Evolutionary conservation across 2,888 invertebrate genomes (phyloP).

Genomic region (Tolmerus cingulatus): DNA sequence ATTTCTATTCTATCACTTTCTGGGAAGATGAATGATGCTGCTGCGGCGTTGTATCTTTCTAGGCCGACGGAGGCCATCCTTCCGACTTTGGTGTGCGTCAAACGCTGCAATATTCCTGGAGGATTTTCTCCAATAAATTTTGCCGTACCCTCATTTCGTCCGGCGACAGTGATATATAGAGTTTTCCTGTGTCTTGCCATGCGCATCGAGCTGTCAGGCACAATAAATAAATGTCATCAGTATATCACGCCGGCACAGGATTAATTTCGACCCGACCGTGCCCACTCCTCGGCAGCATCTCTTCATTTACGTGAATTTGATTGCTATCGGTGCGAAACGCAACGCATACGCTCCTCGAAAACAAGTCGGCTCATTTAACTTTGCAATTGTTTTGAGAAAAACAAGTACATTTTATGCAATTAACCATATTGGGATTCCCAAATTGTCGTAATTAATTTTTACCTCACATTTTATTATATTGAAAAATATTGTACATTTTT

Average conservation of each 20-base stretch:
- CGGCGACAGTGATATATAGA: not conserved
- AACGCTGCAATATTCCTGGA: not conserved
- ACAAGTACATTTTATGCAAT: not conserved
- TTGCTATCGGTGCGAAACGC: not conserved
- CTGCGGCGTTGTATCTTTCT: not conserved
- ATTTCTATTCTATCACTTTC: not conserved
- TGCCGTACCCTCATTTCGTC: not conserved
- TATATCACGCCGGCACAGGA: not conserved
- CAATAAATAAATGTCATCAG: not conserved
- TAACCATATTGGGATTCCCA: not conserved
- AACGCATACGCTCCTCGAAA: not conserved
- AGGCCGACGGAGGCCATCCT: not conserved
- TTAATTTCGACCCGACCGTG: not conserved
- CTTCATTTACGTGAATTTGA: not conserved
- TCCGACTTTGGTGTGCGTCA: not conserved
- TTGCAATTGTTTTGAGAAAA: not conserved
- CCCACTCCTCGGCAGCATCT: not conserved
- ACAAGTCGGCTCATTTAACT: not conserved
- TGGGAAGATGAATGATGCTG: not conserved
- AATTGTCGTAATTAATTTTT: not conserved
- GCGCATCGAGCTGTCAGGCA: not conserved
- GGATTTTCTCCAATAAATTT: conserved; percentile 9
- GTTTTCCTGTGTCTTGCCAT: not conserved
- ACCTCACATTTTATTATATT: no score
- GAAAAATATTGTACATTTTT: no score